Base-by-base conservation (phyloP, 2,797 vertebrate species). In the Typhlichthys eigenmanni region DNA sequence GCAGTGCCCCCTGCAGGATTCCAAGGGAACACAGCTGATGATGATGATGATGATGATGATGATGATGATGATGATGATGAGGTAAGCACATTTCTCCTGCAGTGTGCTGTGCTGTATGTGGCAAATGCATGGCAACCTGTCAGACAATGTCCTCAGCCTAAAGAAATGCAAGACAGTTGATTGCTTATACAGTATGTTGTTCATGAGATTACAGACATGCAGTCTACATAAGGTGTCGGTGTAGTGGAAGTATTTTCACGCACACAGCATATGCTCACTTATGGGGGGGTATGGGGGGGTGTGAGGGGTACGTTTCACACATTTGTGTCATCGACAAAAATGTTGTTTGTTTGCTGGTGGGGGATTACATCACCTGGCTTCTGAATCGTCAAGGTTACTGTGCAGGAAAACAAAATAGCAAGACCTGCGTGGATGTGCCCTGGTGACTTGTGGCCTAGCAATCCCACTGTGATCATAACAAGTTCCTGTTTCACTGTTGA, bases 1-100 rank as follows among this genome's bases (percentile, higher is more conserved):
- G 85, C 87, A 92, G 87, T 93, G 93, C 91, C 93, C 91, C 93
- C 92, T 93, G 88, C 91, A 93, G 90, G 90, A 85, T 59, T 80
- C 10, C 53, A 73, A 76, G 72, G 64, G 68, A 74, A 84, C 74
- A 66, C 83, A 87, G 86, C 80, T 88, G 86, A 89, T 29, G 24
- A 29, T 29, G 24, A 29, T 29, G 24, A 29, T 29, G 24, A 29
- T 29, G 24, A 29, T 29, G 24, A 29, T 90, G 90, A 91, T 88
- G 86, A 89, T 24, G 24, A 24, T 24, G 24, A 24, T 24, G 24
- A 29, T 29, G 24, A 29, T 29, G 24, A 29, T 90, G 90, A 91
- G 86, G 89, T 90, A 89, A 90, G 87, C 87, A 87, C 76, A 90
- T 91, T 89, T 87, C 80, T 79, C 78, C 77, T 72, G 61, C 64